Percentiles rank a stretch among this genome's conserved stretches.
These are phyloP conservation scores for Leptinotarsa juncta DNA, from an alignment of 2,888 invertebrate genomes.

Conservation along the genomic window DNA sequence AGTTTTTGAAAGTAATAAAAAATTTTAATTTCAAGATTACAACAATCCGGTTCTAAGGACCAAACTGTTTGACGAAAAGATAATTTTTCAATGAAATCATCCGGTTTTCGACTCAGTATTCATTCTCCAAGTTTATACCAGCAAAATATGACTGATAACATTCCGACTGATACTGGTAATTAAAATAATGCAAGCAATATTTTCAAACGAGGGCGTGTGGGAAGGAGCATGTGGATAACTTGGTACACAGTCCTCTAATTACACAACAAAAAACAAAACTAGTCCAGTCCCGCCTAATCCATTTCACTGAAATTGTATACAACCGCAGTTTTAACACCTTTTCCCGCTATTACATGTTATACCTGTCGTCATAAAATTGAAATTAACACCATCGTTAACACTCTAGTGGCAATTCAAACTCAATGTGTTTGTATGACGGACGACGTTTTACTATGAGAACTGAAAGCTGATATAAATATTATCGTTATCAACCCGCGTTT, in stretches of 20 bases:
- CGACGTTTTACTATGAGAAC: conserved; percentile 4
- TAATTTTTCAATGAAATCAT: too few relatives aligned
- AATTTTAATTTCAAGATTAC: too few relatives aligned
- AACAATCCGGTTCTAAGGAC: too few relatives aligned
- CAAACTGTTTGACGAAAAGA: too few relatives aligned
- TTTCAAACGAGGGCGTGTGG: background rate
- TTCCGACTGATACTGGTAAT: background rate
- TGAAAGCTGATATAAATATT: conserved; percentile 17
- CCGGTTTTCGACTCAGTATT: too few relatives aligned
- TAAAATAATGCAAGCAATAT: background rate
- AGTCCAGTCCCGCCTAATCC: conserved; percentile 9
- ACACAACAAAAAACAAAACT: background rate
- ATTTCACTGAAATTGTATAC: background rate
- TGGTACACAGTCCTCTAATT: background rate
- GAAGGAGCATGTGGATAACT: background rate
- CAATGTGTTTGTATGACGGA: conserved; percentile 1
- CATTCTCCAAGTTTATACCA: too few relatives aligned
- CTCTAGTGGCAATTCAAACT: conserved; percentile 1
- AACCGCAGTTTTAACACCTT: background rate
- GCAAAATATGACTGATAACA: background rate
- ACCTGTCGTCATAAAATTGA: conserved; percentile 8
- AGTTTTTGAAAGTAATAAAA: too few relatives aligned
- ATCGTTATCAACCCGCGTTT: background rate
- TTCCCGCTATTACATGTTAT: background rate
- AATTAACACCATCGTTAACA: conserved; percentile 17